A percentile compares a stretch with the other conserved stretches of the same genome.
These are phyloP conservation scores for Tarsius wallacei DNA, from an alignment of 2,797 vertebrate species.

Conservation along the genomic window DNA sequence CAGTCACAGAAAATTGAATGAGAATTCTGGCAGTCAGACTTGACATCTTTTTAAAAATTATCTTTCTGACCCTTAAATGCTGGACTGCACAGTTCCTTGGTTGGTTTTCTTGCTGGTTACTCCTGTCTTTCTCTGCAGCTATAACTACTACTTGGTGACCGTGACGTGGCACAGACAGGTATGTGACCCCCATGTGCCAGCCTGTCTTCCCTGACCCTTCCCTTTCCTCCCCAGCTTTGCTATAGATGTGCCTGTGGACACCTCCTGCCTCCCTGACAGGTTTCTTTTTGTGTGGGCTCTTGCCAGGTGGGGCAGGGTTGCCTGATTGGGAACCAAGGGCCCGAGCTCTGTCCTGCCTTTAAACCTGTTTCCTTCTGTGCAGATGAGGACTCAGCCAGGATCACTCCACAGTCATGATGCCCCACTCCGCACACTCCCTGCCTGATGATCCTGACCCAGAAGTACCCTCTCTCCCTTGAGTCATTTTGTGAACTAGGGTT, in stretches of 20 bases:
- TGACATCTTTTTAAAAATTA: too few relatives aligned
- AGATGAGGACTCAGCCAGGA: neutral
- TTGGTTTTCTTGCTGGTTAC: neutral
- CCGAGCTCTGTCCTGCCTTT: neutral
- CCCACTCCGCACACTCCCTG: too few relatives aligned
- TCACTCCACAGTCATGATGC: neutral
- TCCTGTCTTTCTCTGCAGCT: neutral
- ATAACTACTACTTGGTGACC: neutral
- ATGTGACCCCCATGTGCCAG: fast-evolving
- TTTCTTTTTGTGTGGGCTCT: neutral
- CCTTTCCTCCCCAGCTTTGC: neutral
- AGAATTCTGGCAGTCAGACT: too few relatives aligned
- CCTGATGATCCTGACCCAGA: fast-evolving
- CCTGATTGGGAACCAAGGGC: neutral
- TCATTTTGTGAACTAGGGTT: neutral
- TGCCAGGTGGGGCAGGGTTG: fast-evolving
- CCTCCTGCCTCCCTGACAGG: neutral
- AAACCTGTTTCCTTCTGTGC: neutral
- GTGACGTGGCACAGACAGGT: neutral
- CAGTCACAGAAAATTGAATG: fast-evolving
- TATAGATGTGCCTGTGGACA: neutral
- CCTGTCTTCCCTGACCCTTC: neutral
- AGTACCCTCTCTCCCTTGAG: neutral
- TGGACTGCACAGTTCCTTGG: neutral
- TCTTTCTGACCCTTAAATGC: neutral